Evolutionary conservation across 1,140 invertebrate genomes (phyloP), one percentile per base, ranked within the genome.

Genomic region (Leptinotarsa undecemlineata): DNA sequence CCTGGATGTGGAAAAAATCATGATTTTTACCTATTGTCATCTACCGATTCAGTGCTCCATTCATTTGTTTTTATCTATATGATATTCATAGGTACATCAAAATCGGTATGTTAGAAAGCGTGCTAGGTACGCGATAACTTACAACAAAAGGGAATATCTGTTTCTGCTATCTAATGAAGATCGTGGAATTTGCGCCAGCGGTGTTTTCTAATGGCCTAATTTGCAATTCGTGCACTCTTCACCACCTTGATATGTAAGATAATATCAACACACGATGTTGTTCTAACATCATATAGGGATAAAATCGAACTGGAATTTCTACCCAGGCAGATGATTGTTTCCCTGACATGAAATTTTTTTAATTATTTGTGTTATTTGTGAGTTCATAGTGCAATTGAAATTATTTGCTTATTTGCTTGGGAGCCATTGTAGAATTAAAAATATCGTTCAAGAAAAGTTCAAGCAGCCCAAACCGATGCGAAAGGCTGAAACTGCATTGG

Each of bases 101-200:
- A 57, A 57, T 57, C 1, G 51, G 51, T 57, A 57, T 19, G 51
- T 57, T 57, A 57, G 51, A 15, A 57, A 57, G 17, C 51, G 76
- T 77, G 75, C 76, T 77, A 77, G 76, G 76, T 77, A 77, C 76
- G 76, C 76, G 73, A 70, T 77, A 72, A 72, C 74, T 77, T 73
- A 68, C 61, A 74, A 66, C 20, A 75, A 77, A 77, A 73, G 76
- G 77, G 77, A 67, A 78, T 76, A 72, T 78, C 62, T 73, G 42
- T 73, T 74, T 61, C 57, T 72, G 78, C 72, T 79, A 79, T 79
- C 78, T 79, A 78, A 79, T 79, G 72, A 76, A 79, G 78, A 79
- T 79, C 78, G 78, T 79, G 78, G 78, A 78, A 79, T 79, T 79
- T 71, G 76, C 78, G 77, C 78, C 74, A 68, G 72, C 74, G 74